Evolutionary conservation across 2,113 vertebrate genomes (phyloP).

Genomic region (Indicator indicator): DNA sequence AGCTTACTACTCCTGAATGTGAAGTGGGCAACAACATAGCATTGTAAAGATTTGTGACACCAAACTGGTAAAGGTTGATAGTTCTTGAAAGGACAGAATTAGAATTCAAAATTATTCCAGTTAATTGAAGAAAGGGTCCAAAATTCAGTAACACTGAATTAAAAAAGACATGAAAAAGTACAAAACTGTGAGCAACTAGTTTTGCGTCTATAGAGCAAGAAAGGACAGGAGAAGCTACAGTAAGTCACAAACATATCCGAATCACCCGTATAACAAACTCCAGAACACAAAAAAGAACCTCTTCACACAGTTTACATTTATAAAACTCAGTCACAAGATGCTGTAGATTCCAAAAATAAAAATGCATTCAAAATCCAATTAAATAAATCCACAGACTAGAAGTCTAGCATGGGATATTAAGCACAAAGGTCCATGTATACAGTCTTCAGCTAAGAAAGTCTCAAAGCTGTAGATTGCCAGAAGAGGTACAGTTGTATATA

Average conservation of each 20-base stretch:
- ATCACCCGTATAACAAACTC: constrained; percentile 10
- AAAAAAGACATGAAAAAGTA: constrained; percentile 15
- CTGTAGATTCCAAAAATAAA: background rate
- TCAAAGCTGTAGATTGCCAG: constrained; percentile 42
- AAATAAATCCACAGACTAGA: background rate
- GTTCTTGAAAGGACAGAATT: constrained; percentile 3
- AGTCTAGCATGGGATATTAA: background rate
- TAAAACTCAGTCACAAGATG: constrained; percentile 50
- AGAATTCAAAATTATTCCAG: background rate
- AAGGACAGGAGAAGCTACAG: background rate
- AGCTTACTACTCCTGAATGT: background rate
- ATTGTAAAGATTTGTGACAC: background rate
- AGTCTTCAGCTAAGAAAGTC: constrained; percentile 39
- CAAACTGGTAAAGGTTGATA: background rate
- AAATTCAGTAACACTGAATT: background rate
- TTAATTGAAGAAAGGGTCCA: background rate
- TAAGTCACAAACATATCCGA: constrained; percentile 10
- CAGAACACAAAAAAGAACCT: constrained; percentile 4
- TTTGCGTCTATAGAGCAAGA: constrained; percentile 8
- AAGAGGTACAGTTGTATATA: background rate
- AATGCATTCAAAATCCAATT: background rate
- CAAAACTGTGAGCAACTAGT: background rate
- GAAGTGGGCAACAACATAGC: background rate
- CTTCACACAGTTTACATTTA: constrained; percentile 14
- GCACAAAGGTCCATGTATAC: constrained; percentile 7